A percentile compares a stretch with the other conserved stretches of the same genome.
Evolutionary conservation across 2,888 invertebrate species (phyloP).

Genomic region (Cerceris rybyensis): DNA sequence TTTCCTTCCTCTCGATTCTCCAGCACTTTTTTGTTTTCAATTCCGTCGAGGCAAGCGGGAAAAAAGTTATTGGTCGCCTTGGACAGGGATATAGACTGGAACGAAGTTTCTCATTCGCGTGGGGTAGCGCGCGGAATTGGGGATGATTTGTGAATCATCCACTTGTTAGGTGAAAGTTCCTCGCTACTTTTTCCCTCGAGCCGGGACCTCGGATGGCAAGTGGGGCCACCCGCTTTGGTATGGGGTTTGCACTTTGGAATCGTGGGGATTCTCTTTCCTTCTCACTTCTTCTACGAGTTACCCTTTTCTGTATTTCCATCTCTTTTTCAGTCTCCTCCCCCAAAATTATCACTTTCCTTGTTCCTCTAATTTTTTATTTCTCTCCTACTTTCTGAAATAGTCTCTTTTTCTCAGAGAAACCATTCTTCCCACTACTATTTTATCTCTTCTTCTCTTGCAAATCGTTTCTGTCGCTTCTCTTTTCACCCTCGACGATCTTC

Average conservation of each 20-base stretch:
- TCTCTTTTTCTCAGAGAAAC: no score
- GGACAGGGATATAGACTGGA: constrained; percentile 50
- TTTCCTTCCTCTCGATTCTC: not conserved
- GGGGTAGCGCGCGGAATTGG: constrained; percentile 56
- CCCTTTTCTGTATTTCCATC: constrained; percentile 1
- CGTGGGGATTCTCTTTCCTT: constrained; percentile 17
- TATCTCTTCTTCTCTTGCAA: constrained; percentile 10
- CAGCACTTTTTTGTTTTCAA: constrained; percentile 44
- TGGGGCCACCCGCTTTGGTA: constrained; percentile 36
- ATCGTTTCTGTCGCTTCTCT: not conserved
- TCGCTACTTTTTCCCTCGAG: constrained; percentile 64
- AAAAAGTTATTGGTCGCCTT: constrained; percentile 56
- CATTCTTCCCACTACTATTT: no score
- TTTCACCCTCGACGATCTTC: constrained; percentile 4
- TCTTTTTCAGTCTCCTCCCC: not conserved
- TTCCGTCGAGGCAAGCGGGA: constrained; percentile 43
- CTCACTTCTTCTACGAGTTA: not conserved
- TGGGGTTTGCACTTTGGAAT: constrained; percentile 36
- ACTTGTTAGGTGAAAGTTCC: constrained; percentile 79
- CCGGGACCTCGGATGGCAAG: constrained; percentile 42
- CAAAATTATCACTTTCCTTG: constrained; percentile 2
- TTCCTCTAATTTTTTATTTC: no score
- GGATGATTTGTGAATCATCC: constrained; percentile 80
- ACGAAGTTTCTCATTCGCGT: constrained; percentile 61
- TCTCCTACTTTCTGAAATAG: no score